These are phyloP conservation scores for Tylochromis polylepis DNA, from an alignment of 2,113 vertebrate genomes.

Conservation along the genomic window DNA sequence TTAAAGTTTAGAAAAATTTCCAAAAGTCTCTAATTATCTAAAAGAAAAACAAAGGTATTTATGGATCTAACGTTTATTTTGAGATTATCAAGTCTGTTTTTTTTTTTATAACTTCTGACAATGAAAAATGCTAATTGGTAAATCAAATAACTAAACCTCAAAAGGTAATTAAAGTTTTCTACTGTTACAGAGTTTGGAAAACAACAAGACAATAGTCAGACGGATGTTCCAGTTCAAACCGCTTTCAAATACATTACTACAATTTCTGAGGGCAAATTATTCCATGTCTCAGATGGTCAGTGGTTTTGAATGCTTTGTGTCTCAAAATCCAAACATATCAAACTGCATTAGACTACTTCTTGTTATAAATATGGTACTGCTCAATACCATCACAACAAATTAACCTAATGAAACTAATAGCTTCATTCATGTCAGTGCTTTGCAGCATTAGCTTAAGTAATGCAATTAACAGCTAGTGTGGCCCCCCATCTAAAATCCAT, in stretches of 20 bases:
- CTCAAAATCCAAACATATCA: neutral
- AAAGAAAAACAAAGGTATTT: neutral
- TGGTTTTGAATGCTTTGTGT: neutral
- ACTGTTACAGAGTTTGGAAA: neutral
- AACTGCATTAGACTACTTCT: neutral
- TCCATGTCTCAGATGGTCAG: neutral
- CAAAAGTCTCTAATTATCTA: neutral
- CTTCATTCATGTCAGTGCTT: slow-evolving; percentile 28
- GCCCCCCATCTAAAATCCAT: slow-evolving; percentile 19
- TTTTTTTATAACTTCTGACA: neutral
- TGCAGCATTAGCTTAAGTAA: slow-evolving; percentile 32
- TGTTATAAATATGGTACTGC: neutral
- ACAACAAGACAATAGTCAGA: neutral
- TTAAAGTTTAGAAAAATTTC: neutral
- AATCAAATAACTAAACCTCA: neutral
- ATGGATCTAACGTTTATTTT: neutral
- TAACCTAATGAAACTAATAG: slow-evolving; percentile 14
- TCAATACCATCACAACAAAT: slow-evolving; percentile 2
- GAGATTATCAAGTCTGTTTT: neutral
- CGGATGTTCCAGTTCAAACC: neutral
- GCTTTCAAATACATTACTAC: neutral
- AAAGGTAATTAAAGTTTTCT: neutral
- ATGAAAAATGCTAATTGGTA: neutral
- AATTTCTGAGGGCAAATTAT: neutral
- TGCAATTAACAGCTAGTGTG: slow-evolving; percentile 23